These are phyloP conservation scores for Drosophila sproati DNA, from an alignment of 1,140 invertebrate genomes.

Conservation along the genomic window DNA sequence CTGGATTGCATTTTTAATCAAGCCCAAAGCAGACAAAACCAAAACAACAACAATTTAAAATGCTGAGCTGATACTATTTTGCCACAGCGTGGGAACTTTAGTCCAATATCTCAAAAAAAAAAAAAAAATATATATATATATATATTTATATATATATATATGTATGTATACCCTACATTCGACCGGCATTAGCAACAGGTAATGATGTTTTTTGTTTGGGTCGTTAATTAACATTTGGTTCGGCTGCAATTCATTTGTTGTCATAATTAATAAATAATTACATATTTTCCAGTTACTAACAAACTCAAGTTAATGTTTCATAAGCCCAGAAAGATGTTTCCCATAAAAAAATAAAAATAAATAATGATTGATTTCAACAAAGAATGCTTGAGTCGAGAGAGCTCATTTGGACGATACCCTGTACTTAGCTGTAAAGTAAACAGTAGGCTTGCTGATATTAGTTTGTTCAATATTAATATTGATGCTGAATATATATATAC, in stretches of 20 bases:
- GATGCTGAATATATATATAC: too few species aligned
- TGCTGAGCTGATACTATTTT: slow-evolving; percentile 19
- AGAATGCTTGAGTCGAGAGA: too few species aligned
- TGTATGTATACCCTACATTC: slow-evolving; percentile 19
- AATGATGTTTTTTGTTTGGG: not conserved
- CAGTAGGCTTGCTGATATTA: too few species aligned
- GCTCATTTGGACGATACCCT: too few species aligned
- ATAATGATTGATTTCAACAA: too few species aligned
- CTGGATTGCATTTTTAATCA: slow-evolving; percentile 67
- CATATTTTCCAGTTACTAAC: too few species aligned
- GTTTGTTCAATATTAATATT: too few species aligned
- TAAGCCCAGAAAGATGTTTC: too few species aligned
- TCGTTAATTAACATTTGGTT: not conserved
- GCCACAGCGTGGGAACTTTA: slow-evolving; percentile 47
- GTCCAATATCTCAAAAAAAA: slow-evolving; percentile 7
- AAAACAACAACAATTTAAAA: slow-evolving; percentile 43
- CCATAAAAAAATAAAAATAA: too few species aligned
- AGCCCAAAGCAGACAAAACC: slow-evolving; percentile 30
- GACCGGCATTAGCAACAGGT: not conserved
- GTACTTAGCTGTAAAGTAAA: too few species aligned
- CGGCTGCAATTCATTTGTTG: not conserved
- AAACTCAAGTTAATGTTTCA: too few species aligned
- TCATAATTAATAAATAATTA: too few species aligned
- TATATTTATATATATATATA: not conserved
- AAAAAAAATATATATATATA: not conserved